Conservation (phyloP, 2,113 vertebrate genomes). For the Channa argus region DNA sequence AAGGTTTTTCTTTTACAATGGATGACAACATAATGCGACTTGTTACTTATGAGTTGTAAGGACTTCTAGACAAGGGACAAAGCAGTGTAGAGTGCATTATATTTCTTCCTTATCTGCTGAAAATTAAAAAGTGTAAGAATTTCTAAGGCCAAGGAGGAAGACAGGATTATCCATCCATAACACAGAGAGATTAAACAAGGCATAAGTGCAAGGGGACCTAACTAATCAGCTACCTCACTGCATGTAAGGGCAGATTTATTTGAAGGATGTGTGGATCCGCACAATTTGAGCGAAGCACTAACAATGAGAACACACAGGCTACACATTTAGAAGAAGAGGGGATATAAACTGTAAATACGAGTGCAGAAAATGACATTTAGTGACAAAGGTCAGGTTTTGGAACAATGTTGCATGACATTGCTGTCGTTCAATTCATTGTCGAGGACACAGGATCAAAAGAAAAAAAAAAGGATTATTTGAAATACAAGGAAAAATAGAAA, state of each 20-base stretch:
- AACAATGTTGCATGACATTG: slow-evolving; percentile 20
- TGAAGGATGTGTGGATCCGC: too few species aligned
- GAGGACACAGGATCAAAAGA: slow-evolving; percentile 28
- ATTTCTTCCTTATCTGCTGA: slow-evolving; percentile 4
- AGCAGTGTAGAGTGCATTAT: background rate
- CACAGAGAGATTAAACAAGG: background rate
- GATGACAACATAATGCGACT: background rate
- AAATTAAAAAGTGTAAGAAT: background rate
- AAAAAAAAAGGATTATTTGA: slow-evolving; percentile 26
- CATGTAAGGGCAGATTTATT: slow-evolving; percentile 30
- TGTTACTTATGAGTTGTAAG: background rate
- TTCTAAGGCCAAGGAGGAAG: background rate
- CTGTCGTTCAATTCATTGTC: slow-evolving; percentile 41
- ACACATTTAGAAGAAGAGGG: slow-evolving; percentile 25
- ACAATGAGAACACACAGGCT: slow-evolving; percentile 36
- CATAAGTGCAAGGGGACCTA: slow-evolving; percentile 13
- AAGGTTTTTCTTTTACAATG: slow-evolving; percentile 8
- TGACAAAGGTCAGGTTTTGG: slow-evolving; percentile 54
- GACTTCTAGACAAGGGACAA: background rate
- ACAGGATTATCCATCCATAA: slow-evolving; percentile 22
- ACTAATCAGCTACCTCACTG: background rate
- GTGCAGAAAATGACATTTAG: slow-evolving; percentile 49
- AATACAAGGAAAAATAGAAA: background rate
- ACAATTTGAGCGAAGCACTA: slow-evolving; percentile 14
- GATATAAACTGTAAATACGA: slow-evolving; percentile 29